Evolutionary conservation across 2,113 vertebrate genomes (phyloP).

Genomic region (Thamnophis sirtalis): DNA sequence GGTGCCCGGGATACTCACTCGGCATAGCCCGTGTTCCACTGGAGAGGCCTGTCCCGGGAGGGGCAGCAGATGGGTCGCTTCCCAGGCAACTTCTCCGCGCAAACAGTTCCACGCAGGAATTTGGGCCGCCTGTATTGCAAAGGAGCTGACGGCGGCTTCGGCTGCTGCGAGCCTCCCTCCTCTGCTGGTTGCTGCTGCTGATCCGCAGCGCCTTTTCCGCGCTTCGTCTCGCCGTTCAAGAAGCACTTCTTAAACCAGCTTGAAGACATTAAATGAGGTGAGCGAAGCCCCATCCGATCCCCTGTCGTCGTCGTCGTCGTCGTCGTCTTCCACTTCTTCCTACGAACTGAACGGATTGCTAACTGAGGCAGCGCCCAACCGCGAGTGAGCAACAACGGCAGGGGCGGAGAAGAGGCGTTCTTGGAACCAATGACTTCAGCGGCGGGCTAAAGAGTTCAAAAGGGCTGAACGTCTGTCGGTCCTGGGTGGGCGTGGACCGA

Average conservation of each 20-base stretch:
- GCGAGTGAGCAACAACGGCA: too few relatives aligned
- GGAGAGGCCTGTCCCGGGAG: conserved; percentile 56
- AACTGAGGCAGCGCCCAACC: not conserved
- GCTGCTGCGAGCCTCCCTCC: not conserved
- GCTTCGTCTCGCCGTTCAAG: conserved; percentile 13
- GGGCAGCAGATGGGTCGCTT: conserved; percentile 51
- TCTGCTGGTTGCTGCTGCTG: not conserved
- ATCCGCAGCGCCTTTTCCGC: not conserved
- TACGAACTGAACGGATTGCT: not conserved
- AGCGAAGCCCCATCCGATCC: not conserved
- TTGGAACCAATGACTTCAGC: not conserved
- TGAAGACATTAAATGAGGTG: conserved; percentile 47
- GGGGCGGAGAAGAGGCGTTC: not conserved
- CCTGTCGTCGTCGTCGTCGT: not conserved
- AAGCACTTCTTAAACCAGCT: conserved; percentile 61
- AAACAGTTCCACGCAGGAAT: conserved; percentile 56
- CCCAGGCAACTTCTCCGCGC: conserved; percentile 14
- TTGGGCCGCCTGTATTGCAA: conserved; percentile 61
- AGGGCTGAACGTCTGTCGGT: not conserved
- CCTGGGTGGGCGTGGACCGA: not conserved
- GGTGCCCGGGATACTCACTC: conserved; percentile 62
- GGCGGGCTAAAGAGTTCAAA: too few relatives aligned
- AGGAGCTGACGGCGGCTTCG: conserved; percentile 12
- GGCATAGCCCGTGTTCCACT: conserved; percentile 70
- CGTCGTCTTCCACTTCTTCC: not conserved